A percentile compares a stretch with the other conserved stretches of the same genome.
phyloP scores from a whole-genome alignment of 2,113 vertebrate genomes.

The Thamnaconus septentrionalis region DNA sequence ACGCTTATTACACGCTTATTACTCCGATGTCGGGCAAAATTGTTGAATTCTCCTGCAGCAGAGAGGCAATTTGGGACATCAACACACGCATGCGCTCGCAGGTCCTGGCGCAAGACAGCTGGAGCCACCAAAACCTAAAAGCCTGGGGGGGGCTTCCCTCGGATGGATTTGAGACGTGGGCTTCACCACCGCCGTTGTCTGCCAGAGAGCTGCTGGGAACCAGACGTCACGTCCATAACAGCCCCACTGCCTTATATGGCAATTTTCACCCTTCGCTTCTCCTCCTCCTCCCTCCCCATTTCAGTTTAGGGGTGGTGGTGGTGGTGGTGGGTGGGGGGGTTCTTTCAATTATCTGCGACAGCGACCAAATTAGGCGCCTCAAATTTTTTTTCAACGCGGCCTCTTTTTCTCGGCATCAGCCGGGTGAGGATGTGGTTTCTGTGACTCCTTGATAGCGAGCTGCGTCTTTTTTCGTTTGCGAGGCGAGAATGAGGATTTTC shows the following conservation, averaged over 20 bases:
- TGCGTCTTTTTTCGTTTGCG: constrained; percentile 24
- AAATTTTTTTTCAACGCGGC: constrained; percentile 61
- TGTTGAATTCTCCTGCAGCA: constrained; percentile 49
- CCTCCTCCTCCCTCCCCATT: constrained; percentile 24
- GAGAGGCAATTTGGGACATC: constrained; percentile 57
- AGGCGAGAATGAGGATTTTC: neutral
- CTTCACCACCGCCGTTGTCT: constrained; percentile 68
- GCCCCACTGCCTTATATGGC: constrained; percentile 72
- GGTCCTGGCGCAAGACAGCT: constrained; percentile 63
- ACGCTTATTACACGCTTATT: neutral
- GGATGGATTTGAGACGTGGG: constrained; percentile 71
- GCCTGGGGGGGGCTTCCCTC: constrained; percentile 62
- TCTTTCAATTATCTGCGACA: constrained; percentile 73
- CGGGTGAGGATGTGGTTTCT: constrained; percentile 57
- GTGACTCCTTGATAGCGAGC: constrained; percentile 35
- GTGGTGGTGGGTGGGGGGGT: constrained; percentile 50
- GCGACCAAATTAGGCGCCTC: constrained; percentile 76
- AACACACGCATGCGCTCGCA: constrained; percentile 29
- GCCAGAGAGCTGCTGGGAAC: constrained; percentile 68
- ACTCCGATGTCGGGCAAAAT: constrained; percentile 14
- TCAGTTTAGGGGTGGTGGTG: no score
- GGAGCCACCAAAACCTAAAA: constrained; percentile 65
- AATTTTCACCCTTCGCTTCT: constrained; percentile 51
- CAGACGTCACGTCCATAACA: constrained; percentile 67
- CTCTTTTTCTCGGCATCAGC: constrained; percentile 52